Evolutionary conservation across 2,113 vertebrate genomes (phyloP).

Genomic region (Dryoscopus gambensis): DNA sequence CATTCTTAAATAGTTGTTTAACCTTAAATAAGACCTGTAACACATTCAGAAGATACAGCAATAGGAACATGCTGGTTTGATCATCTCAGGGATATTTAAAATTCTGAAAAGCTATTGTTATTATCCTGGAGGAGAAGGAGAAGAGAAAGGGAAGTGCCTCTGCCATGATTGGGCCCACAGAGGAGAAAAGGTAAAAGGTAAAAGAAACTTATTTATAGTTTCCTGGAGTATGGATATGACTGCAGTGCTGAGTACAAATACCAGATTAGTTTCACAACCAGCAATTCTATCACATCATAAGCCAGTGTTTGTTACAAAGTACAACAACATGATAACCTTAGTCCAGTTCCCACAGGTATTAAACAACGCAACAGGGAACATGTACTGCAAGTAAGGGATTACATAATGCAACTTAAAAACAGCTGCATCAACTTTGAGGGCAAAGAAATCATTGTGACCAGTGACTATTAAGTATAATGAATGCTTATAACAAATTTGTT

Average conservation of each 20-base stretch:
- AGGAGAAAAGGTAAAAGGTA: not conserved
- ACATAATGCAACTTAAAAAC: not conserved
- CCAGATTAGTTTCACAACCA: not conserved
- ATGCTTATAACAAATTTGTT: not conserved
- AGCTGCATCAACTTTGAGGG: not conserved
- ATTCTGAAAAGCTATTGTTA: not conserved
- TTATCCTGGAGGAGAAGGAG: not conserved
- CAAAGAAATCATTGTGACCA: not conserved
- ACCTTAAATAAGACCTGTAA: not conserved
- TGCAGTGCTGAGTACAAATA: not conserved
- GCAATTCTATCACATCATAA: not conserved
- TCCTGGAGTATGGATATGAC: not conserved
- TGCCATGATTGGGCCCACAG: not conserved
- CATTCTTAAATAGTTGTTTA: not conserved
- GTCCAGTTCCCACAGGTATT: not conserved
- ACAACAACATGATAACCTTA: accelerated
- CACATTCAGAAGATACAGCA: not conserved
- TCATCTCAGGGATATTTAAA: not conserved
- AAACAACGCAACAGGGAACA: not conserved
- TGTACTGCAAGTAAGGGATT: not conserved
- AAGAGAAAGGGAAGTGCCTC: not conserved
- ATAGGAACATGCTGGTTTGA: not conserved
- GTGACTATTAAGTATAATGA: not conserved
- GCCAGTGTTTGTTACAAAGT: not conserved
- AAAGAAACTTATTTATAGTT: not conserved